Evolutionary conservation across 2,113 vertebrate genomes (phyloP).

Genomic region (Atlantisia rogersi): DNA sequence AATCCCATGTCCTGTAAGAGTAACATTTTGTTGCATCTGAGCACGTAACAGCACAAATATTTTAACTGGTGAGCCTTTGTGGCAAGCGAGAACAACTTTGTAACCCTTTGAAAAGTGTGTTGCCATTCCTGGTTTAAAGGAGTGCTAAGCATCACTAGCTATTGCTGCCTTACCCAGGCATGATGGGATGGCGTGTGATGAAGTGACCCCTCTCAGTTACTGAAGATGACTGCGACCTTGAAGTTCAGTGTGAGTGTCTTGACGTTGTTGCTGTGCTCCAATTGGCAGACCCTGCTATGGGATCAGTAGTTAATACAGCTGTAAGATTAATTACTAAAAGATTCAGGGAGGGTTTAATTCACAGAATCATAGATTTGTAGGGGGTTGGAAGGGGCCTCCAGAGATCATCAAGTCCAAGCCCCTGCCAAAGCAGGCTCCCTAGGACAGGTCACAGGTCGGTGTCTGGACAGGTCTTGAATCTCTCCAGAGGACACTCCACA

Average conservation of each 20-base stretch:
- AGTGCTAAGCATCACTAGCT: background rate
- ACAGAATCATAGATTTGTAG: no score
- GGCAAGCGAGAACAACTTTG: fast-evolving
- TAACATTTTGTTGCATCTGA: background rate
- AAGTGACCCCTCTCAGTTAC: background rate
- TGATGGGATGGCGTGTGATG: fast-evolving
- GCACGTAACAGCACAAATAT: background rate
- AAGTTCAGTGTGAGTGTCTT: fast-evolving
- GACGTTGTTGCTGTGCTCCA: fast-evolving
- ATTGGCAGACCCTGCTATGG: background rate
- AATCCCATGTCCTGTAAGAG: background rate
- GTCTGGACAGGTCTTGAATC: no score
- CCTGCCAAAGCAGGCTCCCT: no score
- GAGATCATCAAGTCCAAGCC: no score
- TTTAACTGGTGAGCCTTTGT: background rate
- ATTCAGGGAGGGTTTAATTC: background rate
- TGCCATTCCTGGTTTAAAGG: background rate
- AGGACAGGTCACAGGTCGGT: no score
- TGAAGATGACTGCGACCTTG: background rate
- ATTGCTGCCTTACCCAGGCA: background rate
- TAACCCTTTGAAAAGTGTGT: background rate
- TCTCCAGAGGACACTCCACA: no score
- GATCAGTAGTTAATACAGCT: background rate
- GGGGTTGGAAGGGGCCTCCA: no score
- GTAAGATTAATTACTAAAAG: background rate